Evolutionary conservation across 2,797 vertebrate species (phyloP), one percentile per base, ranked within the genome.

Genomic region (Pseudochromis fuscus): DNA sequence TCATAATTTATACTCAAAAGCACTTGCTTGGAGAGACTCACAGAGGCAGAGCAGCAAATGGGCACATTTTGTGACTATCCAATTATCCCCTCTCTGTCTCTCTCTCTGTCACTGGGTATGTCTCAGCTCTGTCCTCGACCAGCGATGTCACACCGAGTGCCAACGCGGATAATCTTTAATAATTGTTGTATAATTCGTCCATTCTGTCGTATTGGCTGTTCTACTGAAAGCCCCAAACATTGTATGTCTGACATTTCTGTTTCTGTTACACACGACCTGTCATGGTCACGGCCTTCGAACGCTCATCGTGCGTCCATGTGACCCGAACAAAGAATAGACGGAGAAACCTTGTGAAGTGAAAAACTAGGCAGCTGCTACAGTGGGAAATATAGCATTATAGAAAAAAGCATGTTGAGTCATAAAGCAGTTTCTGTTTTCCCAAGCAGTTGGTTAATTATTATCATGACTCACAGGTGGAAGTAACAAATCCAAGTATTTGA

Each of bases 1-100:
- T 85, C 78, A 91, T 93, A 89, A 93, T 93, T 93, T 75, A 93
- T 89, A 92, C 74, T 88, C 79, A 60, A 67, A 80, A 91, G 88
- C 85, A 82, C 83, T 87, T 87, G 85, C 81, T 82, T 60, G 75
- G 50, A 89, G 88, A 88, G 68, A 82, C 75, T 77, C 55, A 57
- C 55, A 33, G 89, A 89, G 78, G 86, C 81, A 84, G 81, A 89
- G 87, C 70, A 10, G 88, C 74, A 83, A 91, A 90, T 76, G 83
- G 82, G 82, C 80, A 88, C 82, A 91, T 88, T 88, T 70, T 85
- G 79, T 84, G 84, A 82, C 76, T 58, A 81, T 83, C 76, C 84
- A 71, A 81, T 88, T 83, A 82, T 83, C 63, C 67, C 52, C 56
- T 35, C 51, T 56, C 49, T 42, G 28, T 13, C 50, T 46, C 61